These are phyloP conservation scores for Pteruthius melanotis DNA, from an alignment of 2,113 vertebrate species.

Conservation along the genomic window DNA sequence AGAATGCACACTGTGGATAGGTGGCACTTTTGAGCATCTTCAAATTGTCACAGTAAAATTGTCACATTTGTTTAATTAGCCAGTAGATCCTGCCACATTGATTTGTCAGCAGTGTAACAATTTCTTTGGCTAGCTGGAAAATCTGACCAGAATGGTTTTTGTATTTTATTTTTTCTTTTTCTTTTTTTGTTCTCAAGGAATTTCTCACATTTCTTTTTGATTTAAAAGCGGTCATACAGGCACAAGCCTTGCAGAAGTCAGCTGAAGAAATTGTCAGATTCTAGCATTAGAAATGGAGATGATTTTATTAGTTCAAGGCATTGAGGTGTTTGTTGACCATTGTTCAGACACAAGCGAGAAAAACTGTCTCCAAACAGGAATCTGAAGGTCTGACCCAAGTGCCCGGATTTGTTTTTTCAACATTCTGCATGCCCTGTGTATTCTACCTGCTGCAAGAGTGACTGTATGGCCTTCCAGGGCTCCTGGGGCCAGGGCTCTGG, in stretches of 20 bases:
- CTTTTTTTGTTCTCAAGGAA: not conserved
- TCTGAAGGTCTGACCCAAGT: not conserved
- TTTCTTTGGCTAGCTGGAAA: conserved; percentile 44
- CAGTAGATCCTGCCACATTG: conserved; percentile 32
- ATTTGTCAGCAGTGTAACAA: conserved; percentile 43
- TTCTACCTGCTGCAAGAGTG: not conserved
- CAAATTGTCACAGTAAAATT: conserved; percentile 38
- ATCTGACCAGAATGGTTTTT: conserved; percentile 1
- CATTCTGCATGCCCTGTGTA: not conserved
- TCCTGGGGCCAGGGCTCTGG: not conserved
- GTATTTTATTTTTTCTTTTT: too few species aligned
- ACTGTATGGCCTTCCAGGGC: not conserved
- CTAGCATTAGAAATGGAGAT: not conserved
- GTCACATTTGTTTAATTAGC: conserved; percentile 68
- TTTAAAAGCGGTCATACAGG: conserved; percentile 2
- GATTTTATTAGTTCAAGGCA: not conserved
- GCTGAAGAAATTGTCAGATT: not conserved
- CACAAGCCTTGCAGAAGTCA: not conserved
- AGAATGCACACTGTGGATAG: not conserved
- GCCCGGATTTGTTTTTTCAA: not conserved
- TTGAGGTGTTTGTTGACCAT: not conserved
- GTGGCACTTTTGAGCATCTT: conserved; percentile 40
- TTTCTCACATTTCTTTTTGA: conserved; percentile 16
- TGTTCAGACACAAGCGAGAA: not conserved
- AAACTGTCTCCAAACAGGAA: not conserved